Conservation (phyloP, 2,888 invertebrate genomes). For the Tyria jacobaeae region DNA sequence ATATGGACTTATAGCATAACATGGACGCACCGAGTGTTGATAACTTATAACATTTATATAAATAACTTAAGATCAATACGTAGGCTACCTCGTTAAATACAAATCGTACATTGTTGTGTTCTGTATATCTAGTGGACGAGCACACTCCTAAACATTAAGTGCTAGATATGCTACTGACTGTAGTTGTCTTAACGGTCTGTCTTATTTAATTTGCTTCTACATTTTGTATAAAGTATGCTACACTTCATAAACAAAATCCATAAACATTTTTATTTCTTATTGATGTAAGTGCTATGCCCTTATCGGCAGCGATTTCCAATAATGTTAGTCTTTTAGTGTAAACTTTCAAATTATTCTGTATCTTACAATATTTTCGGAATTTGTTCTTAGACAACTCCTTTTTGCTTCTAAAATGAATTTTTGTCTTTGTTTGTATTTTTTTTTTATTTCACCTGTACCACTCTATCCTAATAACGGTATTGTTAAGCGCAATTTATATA, state of each 20-base stretch:
- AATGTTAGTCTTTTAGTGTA: neutral
- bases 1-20: conserved; percentile 1
- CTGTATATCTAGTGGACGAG: no score
- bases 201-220: neutral
- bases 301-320: neutral
- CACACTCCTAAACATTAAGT: neutral
- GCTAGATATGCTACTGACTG: neutral
- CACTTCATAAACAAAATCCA: neutral
- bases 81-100: no score
- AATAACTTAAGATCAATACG: neutral
- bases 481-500: no score
- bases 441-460: no score
- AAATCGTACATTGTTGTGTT: no score
- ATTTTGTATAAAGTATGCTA: no score
- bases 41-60: neutral
- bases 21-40: neutral
- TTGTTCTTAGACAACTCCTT: neutral
- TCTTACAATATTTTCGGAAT: neutral
- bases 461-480: no score
- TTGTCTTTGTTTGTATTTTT: no score
- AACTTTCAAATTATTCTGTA: neutral
- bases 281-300: no score
- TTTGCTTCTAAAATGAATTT: no score
- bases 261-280: no score
- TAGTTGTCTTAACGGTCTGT: no score